phyloP scores from a whole-genome alignment of 2,113 vertebrate genomes.

The Tachysurus fulvidraco region DNA sequence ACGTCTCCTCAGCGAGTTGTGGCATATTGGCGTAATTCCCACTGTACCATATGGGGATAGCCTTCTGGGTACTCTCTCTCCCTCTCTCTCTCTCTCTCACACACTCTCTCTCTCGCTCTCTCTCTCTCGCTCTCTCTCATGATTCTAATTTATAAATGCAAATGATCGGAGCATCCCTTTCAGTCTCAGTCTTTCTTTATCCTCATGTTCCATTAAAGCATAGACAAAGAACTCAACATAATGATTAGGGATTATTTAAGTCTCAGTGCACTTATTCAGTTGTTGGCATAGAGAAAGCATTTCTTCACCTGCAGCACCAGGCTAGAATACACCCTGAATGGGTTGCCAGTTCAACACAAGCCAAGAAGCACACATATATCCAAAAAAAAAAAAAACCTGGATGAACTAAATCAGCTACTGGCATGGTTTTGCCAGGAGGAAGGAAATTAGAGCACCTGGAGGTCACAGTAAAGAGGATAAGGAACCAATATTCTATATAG shows the following conservation, averaged over 20 bases:
- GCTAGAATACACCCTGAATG: not conserved
- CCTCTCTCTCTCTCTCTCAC: not conserved
- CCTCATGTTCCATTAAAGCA: not conserved
- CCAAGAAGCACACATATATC: not conserved
- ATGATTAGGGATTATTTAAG: not conserved
- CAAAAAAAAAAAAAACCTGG: not conserved
- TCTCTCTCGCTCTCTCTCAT: not conserved
- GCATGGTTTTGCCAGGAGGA: not conserved
- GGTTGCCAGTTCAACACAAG: not conserved
- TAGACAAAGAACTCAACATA: not conserved
- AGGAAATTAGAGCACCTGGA: not conserved
- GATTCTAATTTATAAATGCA: not conserved
- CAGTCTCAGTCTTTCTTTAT: not conserved
- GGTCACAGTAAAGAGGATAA: not conserved
- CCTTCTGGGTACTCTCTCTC: slow-evolving; percentile 2
- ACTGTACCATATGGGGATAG: slow-evolving; percentile 36
- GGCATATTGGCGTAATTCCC: slow-evolving; percentile 38
- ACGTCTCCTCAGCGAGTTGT: slow-evolving; percentile 29
- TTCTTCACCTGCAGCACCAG: not conserved
- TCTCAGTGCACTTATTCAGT: not conserved
- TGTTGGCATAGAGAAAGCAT: not conserved
- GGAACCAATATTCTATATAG: not conserved
- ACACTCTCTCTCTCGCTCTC: not conserved
- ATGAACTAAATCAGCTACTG: not conserved
- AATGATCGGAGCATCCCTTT: not conserved